Evolutionary conservation across 2,888 invertebrate genomes (phyloP).

Genomic region (Dryadula phaetusa): DNA sequence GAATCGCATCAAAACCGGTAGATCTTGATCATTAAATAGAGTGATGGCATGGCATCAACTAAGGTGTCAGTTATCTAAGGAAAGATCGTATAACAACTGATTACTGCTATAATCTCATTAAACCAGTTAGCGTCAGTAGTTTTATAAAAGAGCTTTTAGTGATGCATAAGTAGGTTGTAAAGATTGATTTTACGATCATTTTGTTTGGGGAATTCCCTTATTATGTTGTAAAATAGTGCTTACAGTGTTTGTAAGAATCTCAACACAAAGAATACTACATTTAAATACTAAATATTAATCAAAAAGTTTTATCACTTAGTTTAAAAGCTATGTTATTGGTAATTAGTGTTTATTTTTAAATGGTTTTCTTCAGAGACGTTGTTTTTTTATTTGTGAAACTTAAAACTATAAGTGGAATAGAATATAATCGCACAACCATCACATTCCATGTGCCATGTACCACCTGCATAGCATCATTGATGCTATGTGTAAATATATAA

Average conservation of each 20-base stretch:
- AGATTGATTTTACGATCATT: slow-evolving; percentile 73
- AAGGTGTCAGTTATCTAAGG: slow-evolving; percentile 56
- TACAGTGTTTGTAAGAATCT: too few species aligned
- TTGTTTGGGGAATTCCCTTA: slow-evolving; percentile 63
- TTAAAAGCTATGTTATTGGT: too few species aligned
- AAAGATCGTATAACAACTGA: slow-evolving; percentile 64
- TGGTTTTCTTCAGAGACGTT: too few species aligned
- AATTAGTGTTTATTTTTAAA: too few species aligned
- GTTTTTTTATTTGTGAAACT: too few species aligned
- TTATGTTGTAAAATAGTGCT: not conserved
- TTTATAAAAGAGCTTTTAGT: slow-evolving; percentile 64
- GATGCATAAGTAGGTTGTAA: slow-evolving; percentile 70
- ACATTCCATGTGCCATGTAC: not conserved
- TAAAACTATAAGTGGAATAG: too few species aligned
- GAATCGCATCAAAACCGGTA: slow-evolving; percentile 44
- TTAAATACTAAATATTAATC: too few species aligned
- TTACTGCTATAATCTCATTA: slow-evolving; percentile 77
- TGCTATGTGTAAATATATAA: not conserved
- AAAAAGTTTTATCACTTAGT: too few species aligned
- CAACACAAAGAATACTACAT: too few species aligned
- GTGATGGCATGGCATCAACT: slow-evolving; percentile 50
- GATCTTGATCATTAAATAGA: slow-evolving; percentile 49
- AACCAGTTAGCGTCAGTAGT: slow-evolving; percentile 77
- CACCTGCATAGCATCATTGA: not conserved
- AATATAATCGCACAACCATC: not conserved